These are phyloP conservation scores for Petrocephalus sullivani DNA, from an alignment of 2,797 vertebrate genomes.

Conservation along the genomic window DNA sequence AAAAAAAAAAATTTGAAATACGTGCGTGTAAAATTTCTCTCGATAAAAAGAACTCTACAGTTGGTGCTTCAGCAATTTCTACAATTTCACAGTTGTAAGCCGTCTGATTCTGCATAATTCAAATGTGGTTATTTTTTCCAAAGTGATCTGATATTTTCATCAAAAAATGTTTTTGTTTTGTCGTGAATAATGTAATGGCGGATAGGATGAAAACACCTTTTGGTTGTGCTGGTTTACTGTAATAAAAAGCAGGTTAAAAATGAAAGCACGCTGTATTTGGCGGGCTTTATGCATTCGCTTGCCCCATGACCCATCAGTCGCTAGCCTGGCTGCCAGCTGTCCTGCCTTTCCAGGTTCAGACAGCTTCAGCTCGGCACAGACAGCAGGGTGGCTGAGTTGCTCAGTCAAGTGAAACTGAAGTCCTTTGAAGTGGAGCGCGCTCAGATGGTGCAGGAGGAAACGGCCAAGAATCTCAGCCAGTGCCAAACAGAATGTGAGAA, in stretches of 20 bases:
- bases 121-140: neutral
- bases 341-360: conserved; percentile 66
- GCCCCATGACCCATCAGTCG: conserved; percentile 3
- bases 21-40: neutral
- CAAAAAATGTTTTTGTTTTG: neutral
- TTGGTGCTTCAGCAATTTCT: neutral
- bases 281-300: neutral
- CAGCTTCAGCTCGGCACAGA: conserved; percentile 84
- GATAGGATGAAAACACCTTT: neutral
- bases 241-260: neutral
- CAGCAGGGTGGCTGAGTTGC: conserved; percentile 78
- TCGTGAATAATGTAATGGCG: neutral
- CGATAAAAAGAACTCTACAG: neutral
- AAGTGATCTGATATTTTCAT: neutral
- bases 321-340: conserved; percentile 19
- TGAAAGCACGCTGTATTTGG: neutral
- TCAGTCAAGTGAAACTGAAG: conserved; percentile 85
- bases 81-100: neutral
- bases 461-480: conserved; percentile 76
- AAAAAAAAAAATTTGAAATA: neutral
- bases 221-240: neutral
- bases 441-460: conserved; percentile 89
- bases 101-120: neutral
- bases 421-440: conserved; percentile 85
- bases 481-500: conserved; percentile 96